Evolutionary conservation across 2,888 invertebrate genomes (phyloP).

Genomic region (Diachrysia chrysitis): DNA sequence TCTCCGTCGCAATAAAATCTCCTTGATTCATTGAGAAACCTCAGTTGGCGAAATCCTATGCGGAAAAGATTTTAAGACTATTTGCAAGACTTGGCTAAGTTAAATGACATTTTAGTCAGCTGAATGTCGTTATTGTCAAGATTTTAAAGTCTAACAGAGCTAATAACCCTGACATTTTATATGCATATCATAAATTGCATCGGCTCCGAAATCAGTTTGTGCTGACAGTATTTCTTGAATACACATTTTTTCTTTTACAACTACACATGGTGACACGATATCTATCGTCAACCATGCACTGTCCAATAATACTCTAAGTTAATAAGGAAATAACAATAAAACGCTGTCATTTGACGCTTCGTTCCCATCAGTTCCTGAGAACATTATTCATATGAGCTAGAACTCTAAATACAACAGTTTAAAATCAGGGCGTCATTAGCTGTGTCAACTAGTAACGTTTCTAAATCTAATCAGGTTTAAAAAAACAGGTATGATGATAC

Average conservation of each 20-base stretch:
- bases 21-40: constrained; percentile 46
- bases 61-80: constrained; percentile 35
- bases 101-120: constrained; percentile 5
- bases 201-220: too few relatives aligned
- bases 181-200: too few relatives aligned
- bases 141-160: not conserved
- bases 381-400: constrained; percentile 11
- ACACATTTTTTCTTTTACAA: not conserved
- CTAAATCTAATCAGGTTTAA: constrained; percentile 10
- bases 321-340: constrained; percentile 63
- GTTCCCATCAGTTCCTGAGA: constrained; percentile 20
- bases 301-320: constrained; percentile 43
- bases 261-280: constrained; percentile 15
- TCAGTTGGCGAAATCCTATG: constrained; percentile 20
- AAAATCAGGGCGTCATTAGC: not conserved
- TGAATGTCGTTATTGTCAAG: not conserved
- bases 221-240: not conserved
- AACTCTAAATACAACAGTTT: not conserved
- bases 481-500: constrained; percentile 16
- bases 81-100: not conserved
- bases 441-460: not conserved
- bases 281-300: constrained; percentile 16
- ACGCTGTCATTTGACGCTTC: constrained; percentile 30
- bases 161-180: not conserved
- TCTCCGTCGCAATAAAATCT: constrained; percentile 37